Percentiles rank a stretch among this genome's conserved stretches.
Conservation (phyloP, 2,113 vertebrate species). For the Chelonoidis abingdonii region DNA sequence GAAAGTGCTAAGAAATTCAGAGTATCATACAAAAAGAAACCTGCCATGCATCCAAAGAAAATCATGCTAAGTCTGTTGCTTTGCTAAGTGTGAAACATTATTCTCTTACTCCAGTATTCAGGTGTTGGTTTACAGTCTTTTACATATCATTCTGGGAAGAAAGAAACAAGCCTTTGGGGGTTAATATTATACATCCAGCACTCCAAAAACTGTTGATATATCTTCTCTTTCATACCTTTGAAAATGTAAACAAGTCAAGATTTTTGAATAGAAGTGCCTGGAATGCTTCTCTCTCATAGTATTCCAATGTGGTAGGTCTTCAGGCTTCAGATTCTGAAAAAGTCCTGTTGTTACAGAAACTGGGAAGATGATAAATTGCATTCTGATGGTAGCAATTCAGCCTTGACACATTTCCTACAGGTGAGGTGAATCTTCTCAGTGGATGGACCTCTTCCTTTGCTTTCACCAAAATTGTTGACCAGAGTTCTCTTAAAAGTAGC, state of each 20-base stretch:
- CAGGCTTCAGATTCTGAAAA: conserved; percentile 24
- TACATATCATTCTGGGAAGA: background rate
- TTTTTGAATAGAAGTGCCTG: conserved; percentile 18
- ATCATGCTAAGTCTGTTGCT: background rate
- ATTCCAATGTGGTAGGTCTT: background rate
- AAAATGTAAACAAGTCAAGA: conserved; percentile 26
- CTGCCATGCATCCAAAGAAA: background rate
- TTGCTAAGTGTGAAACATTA: conserved; percentile 7
- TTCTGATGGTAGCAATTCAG: background rate
- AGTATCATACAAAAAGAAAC: background rate
- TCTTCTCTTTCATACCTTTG: conserved; percentile 42
- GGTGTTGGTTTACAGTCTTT: background rate
- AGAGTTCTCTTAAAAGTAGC: background rate
- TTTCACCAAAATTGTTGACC: background rate
- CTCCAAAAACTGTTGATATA: conserved; percentile 13
- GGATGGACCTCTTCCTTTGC: background rate
- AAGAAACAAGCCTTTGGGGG: conserved; percentile 10
- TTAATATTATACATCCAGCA: conserved; percentile 16
- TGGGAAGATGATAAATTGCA: conserved; percentile 4
- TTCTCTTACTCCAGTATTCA: background rate
- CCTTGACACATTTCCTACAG: background rate
- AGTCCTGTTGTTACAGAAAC: conserved; percentile 5
- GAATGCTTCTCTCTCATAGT: background rate
- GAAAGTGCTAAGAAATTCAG: conserved; percentile 21
- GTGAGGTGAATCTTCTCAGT: background rate